phyloP scores from a whole-genome alignment of 2,888 invertebrate species.

The Yponomeuta cagnagella region DNA sequence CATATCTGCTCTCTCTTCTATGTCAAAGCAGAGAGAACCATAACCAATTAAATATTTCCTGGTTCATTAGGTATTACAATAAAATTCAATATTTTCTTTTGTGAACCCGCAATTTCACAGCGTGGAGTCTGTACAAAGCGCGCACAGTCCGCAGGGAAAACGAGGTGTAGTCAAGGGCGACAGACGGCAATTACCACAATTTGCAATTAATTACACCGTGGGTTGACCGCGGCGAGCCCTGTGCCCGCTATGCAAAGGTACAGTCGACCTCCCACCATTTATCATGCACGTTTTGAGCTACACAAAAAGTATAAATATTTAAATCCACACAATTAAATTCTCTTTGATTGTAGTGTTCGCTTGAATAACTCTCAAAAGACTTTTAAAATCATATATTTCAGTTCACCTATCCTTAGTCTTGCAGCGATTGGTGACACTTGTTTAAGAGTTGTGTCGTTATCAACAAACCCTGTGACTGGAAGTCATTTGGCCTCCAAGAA shows the following conservation, averaged over 20 bases:
- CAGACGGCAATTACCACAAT: constrained; percentile 33
- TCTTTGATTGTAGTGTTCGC: neutral
- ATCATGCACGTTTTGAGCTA: neutral
- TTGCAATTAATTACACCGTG: constrained; percentile 52
- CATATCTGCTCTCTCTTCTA: too few relatives aligned
- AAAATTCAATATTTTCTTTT: neutral
- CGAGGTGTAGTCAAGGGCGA: constrained; percentile 21
- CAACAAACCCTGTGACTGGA: neutral
- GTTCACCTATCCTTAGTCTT: neutral
- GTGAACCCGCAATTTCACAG: neutral
- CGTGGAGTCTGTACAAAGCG: neutral
- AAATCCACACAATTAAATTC: neutral
- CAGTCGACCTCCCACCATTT: neutral
- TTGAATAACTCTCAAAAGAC: neutral
- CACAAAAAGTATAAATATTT: neutral
- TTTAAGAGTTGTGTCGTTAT: neutral
- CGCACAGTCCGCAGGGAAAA: neutral
- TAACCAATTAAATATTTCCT: too few relatives aligned
- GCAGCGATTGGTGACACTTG: neutral
- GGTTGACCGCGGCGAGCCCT: constrained; percentile 34
- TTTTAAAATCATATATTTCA: constrained; percentile 3
- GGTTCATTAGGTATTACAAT: neutral
- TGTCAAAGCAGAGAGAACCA: too few relatives aligned
- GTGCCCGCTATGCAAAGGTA: neutral
- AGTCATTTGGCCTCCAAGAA: constrained; percentile 29